A percentile compares a stretch with the other conserved stretches of the same genome.
Evolutionary conservation across 2,888 invertebrate species (phyloP).

Genomic region (Ptychoptera contaminata): DNA sequence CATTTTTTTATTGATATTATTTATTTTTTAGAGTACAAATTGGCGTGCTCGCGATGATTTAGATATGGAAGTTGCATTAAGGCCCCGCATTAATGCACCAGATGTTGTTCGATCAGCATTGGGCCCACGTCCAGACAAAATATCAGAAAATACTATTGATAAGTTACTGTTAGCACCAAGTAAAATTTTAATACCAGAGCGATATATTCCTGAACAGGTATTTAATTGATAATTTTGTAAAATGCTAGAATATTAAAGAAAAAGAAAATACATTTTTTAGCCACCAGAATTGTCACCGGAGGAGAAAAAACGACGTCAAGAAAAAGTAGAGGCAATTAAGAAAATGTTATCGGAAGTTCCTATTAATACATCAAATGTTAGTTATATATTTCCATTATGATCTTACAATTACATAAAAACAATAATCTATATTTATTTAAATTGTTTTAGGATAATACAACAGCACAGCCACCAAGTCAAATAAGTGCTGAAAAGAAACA

Average conservation of each 20-base stretch:
- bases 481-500: conserved; percentile 73
- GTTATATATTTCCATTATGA: conserved; percentile 9
- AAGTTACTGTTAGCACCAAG: conserved; percentile 72
- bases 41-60: conserved; percentile 66
- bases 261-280: conserved; percentile 23
- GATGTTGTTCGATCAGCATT: conserved; percentile 78
- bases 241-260: too few relatives aligned
- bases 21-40: conserved; percentile 26
- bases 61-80: conserved; percentile 71
- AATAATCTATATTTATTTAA: neutral
- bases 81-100: conserved; percentile 61
- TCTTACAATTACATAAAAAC: conserved; percentile 3
- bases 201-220: conserved; percentile 81
- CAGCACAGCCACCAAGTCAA: conserved; percentile 46
- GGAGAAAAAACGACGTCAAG: conserved; percentile 65
- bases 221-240: conserved; percentile 7
- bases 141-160: conserved; percentile 63
- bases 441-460: conserved; percentile 16
- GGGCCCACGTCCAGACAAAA: conserved; percentile 31
- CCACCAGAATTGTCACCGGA: conserved; percentile 71
- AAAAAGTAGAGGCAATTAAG: conserved; percentile 81
- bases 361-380: conserved; percentile 27
- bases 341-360: conserved; percentile 70
- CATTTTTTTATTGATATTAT: neutral
- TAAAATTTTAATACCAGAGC: conserved; percentile 81